Evolutionary conservation across 1,140 invertebrate genomes (phyloP).

Genomic region (Tetraneura akinire): DNA sequence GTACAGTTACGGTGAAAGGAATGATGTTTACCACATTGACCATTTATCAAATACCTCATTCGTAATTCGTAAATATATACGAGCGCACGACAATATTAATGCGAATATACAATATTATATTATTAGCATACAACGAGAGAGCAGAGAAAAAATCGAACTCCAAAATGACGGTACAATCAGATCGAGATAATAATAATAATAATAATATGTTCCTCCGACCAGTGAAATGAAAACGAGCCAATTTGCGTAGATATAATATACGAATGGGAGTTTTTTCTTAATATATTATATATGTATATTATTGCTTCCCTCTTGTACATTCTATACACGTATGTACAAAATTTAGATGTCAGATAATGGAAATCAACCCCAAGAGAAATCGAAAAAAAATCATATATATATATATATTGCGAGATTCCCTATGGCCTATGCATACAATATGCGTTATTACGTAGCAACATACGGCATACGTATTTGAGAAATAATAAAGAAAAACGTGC

Average conservation of each 20-base stretch:
- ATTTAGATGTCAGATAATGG: constrained; percentile 8
- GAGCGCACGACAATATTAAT: no score
- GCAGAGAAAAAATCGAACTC: no score
- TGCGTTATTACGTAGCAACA: background rate
- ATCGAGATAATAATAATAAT: no score
- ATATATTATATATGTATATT: background rate
- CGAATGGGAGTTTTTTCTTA: background rate
- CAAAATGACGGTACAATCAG: background rate
- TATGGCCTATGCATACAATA: background rate
- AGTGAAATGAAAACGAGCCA: background rate
- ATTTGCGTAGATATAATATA: background rate
- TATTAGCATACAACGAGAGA: no score
- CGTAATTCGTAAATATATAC: background rate
- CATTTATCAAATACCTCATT: background rate
- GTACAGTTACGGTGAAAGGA: no score
- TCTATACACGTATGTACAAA: constrained; percentile 9
- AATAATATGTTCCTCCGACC: background rate
- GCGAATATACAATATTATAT: background rate
- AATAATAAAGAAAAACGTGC: background rate
- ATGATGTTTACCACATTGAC: background rate
- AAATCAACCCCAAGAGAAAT: background rate
- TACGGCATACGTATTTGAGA: background rate
- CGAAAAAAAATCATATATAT: background rate
- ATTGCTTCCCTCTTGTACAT: background rate
- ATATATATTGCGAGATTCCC: background rate